A percentile compares a stretch with the other conserved stretches of the same genome.
Conservation (phyloP, 2,113 vertebrate species). For the Otolemur garnettii region DNA sequence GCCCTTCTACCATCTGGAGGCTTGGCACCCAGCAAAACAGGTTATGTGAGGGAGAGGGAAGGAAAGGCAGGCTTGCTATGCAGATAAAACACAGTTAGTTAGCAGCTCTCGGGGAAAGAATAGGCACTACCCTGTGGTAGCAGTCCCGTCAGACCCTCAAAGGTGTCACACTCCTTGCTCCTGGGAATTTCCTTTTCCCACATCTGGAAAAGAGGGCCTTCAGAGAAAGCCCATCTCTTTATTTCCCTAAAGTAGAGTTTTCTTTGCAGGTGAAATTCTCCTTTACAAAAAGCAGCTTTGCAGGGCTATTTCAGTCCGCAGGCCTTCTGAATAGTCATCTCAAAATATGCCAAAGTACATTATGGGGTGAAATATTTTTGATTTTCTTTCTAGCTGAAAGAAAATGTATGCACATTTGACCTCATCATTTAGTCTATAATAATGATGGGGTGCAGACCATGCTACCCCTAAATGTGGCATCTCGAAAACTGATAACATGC, state of each 20-base stretch:
- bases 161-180: neutral
- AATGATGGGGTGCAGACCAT: neutral
- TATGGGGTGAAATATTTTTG: neutral
- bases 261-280: neutral
- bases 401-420: neutral
- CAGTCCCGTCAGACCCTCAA: neutral
- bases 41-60: neutral
- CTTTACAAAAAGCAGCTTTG: neutral
- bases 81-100: neutral
- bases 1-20: neutral
- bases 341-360: neutral
- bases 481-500: neutral
- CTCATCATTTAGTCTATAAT: neutral
- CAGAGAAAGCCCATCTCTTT: neutral
- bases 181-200: neutral
- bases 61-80: neutral
- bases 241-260: neutral
- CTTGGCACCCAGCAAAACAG: neutral
- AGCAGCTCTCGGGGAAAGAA: neutral
- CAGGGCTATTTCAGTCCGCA: neutral
- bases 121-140: neutral
- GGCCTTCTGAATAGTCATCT: neutral
- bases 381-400: neutral
- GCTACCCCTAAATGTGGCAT: neutral
- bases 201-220: neutral